phyloP scores from a whole-genome alignment of 2,797 vertebrate genomes.

The Kryptopterus vitreolus region DNA sequence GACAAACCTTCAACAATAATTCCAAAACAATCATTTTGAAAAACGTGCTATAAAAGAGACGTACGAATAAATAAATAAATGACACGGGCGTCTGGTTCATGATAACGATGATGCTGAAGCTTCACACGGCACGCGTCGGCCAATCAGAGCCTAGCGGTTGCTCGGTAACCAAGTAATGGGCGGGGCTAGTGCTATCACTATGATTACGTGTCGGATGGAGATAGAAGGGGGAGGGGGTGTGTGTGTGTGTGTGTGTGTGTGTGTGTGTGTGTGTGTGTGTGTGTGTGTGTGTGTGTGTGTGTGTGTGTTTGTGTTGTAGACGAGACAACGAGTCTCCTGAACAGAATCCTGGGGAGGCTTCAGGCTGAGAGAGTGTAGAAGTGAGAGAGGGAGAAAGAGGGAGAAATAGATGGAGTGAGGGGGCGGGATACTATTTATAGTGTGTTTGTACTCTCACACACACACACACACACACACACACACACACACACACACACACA shows the following conservation, averaged over 20 bases:
- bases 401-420: slow-evolving; percentile 45
- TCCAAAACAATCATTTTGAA: too few species aligned
- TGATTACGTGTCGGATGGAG: slow-evolving; percentile 29
- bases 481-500: not conserved
- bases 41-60: not conserved
- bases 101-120: not conserved
- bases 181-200: slow-evolving; percentile 13
- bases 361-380: slow-evolving; percentile 16
- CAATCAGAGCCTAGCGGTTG: slow-evolving; percentile 20
- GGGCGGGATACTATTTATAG: slow-evolving; percentile 69
- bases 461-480: too few species aligned
- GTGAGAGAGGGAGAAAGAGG: slow-evolving; percentile 29
- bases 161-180: slow-evolving; percentile 27
- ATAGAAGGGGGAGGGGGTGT: slow-evolving; percentile 15
- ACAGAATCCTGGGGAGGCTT: slow-evolving; percentile 21
- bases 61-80: not conserved
- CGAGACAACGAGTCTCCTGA: slow-evolving; percentile 49
- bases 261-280: slow-evolving; percentile 4
- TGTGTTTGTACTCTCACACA: slow-evolving; percentile 33
- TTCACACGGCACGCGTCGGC: slow-evolving; percentile 9
- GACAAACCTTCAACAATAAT: too few species aligned
- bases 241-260: slow-evolving; percentile 6
- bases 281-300: slow-evolving; percentile 7
- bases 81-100: not conserved
- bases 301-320: not conserved